A percentile compares a stretch with the other conserved stretches of the same genome.
phyloP scores from a whole-genome alignment of 2,113 vertebrate genomes.

The Tylochromis polylepis region DNA sequence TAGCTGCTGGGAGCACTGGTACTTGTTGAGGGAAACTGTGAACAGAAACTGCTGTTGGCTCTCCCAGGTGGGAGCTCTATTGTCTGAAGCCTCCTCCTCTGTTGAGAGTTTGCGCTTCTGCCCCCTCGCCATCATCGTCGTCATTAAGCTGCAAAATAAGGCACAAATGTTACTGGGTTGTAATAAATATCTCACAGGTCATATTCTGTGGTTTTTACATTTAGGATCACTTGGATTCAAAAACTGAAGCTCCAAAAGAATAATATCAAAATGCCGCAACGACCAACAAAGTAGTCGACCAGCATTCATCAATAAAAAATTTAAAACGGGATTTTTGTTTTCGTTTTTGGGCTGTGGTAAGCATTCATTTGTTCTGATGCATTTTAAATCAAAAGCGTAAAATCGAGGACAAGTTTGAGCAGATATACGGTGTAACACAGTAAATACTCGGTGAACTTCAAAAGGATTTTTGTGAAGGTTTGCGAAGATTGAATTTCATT shows the following conservation, averaged over 20 bases:
- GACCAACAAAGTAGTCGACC: background rate
- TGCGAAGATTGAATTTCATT: background rate
- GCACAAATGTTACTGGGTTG: background rate
- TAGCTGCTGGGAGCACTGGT: conserved; percentile 69
- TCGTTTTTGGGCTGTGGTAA: background rate
- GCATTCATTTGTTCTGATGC: background rate
- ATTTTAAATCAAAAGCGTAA: background rate
- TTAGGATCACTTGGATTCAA: background rate
- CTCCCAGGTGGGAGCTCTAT: conserved; percentile 44
- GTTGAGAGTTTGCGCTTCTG: conserved; percentile 75
- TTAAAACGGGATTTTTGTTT: background rate
- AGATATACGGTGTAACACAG: background rate
- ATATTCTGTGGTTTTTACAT: background rate
- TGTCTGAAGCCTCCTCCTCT: conserved; percentile 42
- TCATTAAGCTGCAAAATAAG: conserved; percentile 47
- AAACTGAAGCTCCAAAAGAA: background rate
- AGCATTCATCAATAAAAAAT: background rate
- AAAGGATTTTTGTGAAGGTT: background rate
- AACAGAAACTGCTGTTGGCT: conserved; percentile 78
- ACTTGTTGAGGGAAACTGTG: conserved; percentile 78
- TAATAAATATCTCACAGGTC: background rate
- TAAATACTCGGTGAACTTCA: rapidly evolving
- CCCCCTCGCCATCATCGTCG: conserved; percentile 77
- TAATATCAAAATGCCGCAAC: background rate
- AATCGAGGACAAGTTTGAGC: background rate